Evolutionary conservation across 2,797 vertebrate species (phyloP).

Genomic region (Brotula barbata): DNA sequence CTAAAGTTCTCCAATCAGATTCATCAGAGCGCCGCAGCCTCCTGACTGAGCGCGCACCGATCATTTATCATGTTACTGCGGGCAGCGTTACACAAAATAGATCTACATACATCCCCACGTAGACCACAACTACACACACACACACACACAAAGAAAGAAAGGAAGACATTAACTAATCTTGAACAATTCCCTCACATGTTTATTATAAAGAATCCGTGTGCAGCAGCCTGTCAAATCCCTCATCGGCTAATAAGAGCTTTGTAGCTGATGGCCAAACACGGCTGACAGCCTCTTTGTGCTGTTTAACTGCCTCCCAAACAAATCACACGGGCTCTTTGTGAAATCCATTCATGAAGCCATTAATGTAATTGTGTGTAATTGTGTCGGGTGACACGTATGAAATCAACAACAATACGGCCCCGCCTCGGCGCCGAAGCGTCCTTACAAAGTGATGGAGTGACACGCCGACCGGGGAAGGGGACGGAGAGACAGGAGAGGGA

Average conservation of each 20-base stretch:
- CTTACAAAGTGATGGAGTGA: constrained; percentile 61
- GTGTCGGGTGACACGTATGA: constrained; percentile 75
- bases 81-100: neutral
- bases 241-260: constrained; percentile 59
- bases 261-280: constrained; percentile 63
- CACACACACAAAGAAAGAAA: too few species aligned
- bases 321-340: constrained; percentile 52
- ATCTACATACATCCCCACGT: neutral
- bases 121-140: too few species aligned
- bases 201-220: constrained; percentile 51
- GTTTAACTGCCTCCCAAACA: constrained; percentile 60
- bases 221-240: constrained; percentile 61
- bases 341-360: constrained; percentile 69
- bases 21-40: too few species aligned
- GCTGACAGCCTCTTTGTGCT: constrained; percentile 72
- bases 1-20: too few species aligned
- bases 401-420: constrained; percentile 69
- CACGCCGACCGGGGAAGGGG: constrained; percentile 38
- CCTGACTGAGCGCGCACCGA: too few species aligned
- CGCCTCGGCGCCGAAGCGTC: constrained; percentile 45
- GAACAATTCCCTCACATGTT: constrained; percentile 23
- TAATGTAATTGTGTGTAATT: constrained; percentile 74
- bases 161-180: constrained; percentile 22
- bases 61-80: neutral
- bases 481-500: constrained; percentile 27